Evolutionary conservation across 2,888 invertebrate genomes (phyloP), one percentile per base, ranked within the genome.

Genomic region (Iphiclides podalirius): DNA sequence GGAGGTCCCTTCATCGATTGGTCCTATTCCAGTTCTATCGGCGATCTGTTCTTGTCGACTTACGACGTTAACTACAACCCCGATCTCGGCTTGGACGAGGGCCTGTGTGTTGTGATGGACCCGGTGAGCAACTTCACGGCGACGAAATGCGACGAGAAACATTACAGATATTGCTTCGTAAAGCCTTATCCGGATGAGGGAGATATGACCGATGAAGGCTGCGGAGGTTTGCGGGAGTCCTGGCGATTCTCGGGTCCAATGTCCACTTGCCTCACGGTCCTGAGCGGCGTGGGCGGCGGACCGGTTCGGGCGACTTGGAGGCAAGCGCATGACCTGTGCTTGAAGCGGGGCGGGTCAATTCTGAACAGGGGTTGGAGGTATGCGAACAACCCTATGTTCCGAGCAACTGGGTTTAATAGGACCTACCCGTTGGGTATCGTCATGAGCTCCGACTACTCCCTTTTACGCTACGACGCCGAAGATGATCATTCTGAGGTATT

Each of bases 1-100:
- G 84, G 86, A 1, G 89, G 89, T 1, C 79, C 81, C 1, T 87
- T 81, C 53, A 64, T 86, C 2, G 85, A 87, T 52, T 77, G 75
- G 73, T 79, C 84, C 1, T 75, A 67, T 42, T 77, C 79, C 6
- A 67, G 73, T 31, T 55, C 63, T n/a, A 67, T 69, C 14, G 82
- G 81, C 7, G 57, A 68, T 4, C 53, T 75, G 0, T 51, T 85
- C 6, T 48, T 62, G 14, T 59, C 64, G 0, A 66, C 73, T 0
- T 73, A 66, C 51, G 70, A 77, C 14, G 72, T 85, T 1, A 61
- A 62, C 7, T 64, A 70, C 17, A 67, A 70, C 15, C 54, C 61
- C 0, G 55, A 55, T 1, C 50, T 70, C 13, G 66, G 67, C 11
- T 53, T 70, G 17, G 71, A 73, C 12, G 78, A 80, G 34, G 74